Evolutionary conservation across 2,888 invertebrate species (phyloP), one percentile per base, ranked within the genome.

Genomic region (Incurvaria masculella): DNA sequence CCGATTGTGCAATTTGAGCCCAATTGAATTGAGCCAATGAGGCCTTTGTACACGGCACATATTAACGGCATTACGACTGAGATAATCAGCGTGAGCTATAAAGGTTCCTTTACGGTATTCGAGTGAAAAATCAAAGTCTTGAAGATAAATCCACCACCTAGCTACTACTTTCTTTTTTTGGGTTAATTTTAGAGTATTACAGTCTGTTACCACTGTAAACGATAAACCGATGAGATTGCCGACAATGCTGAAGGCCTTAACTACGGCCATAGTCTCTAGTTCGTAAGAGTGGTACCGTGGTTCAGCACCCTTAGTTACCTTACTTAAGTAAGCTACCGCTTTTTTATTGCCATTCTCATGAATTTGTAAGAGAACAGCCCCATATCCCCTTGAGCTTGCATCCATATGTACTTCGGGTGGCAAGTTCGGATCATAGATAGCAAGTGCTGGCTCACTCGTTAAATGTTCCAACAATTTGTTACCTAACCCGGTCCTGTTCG

Each of bases 321-420:
- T 54, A 19, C 60, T 59, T 26, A 51, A 59, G 19, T 59, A 61
- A 0, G 45, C 53, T 2, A 61, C 48, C 1, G 49, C 51, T 4
- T 55, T 50, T 3, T n/a, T 51, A 11, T 33, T n/a, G 8, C 33
- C 42, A 11, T 41, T 47, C 1, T 23, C 20, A 40, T 52, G 52
- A 5, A 14, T 20, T 19, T 57, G 61, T 1, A 61, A 52, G 0
- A 59, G 19, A 2, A 57, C 49, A 0, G 55, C 53, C 0, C 55
- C 55, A 38, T 53, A 56, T 0, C 57, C 56, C 0, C 49, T 41
- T 3, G 52, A 40, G 20, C 56, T 57, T 0, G 57, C 59, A 6
- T 57, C 55, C 0, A 52, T 50, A 21, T 55, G 55, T 2, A 57
- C 26, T n/a, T 58, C 57, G 1, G 52, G 44, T 0, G 54, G 52